Base-by-base conservation (phyloP, 1,140 invertebrate genomes). In the Drosophila ohnishii region DNA sequence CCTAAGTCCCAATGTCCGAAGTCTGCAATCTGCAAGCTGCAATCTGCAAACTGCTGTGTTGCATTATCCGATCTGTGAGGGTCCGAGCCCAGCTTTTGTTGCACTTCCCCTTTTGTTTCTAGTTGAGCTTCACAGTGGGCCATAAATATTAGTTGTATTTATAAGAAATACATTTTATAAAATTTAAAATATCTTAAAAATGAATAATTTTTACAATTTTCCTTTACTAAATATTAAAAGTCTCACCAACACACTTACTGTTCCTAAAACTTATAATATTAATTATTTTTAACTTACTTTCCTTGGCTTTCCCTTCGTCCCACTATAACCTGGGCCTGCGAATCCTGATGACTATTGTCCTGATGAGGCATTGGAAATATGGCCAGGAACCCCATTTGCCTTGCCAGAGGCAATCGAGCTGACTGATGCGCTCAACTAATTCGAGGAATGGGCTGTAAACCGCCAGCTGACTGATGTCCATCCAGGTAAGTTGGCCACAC, bases 361-460 rank as follows among this genome's bases (percentile, higher is more conserved):
- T 62, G 61, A 60, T 58, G 53, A 75, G 57, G 55, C 60, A 80
- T 80, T 61, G 72, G 40, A 71, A 71, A 60, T 80, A 62, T 63
- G 58, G 30, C 42, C 34, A 66, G 25, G 13, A 37, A 35, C 3
- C 53, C 44, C 47, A n/a, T 58, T 50, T 57, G 42, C 62, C 62
- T 48, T 3, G 16, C 40, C 75, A 56, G 34, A 50, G 60, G 60
- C 65, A 80, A 76, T 80, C 55, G 72, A 65, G 51, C 78, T 66
- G 58, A 81, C 78, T 81, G 78, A 81, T 66, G 34, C 53, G 67
- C 40, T 60, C 62, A 82, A 69, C 61, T 40, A 63, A 61, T 55
- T 51, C 42, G 19, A 16, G 48, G 37, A n/a, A 28, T 19, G n/a
- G 10, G 13, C 16, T 22, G 30, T 30, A 30, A 30, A 48, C 63